Evolutionary conservation across 2,797 vertebrate species (phyloP), one percentile per base, ranked within the genome.

Genomic region (Bradypus variegatus): DNA sequence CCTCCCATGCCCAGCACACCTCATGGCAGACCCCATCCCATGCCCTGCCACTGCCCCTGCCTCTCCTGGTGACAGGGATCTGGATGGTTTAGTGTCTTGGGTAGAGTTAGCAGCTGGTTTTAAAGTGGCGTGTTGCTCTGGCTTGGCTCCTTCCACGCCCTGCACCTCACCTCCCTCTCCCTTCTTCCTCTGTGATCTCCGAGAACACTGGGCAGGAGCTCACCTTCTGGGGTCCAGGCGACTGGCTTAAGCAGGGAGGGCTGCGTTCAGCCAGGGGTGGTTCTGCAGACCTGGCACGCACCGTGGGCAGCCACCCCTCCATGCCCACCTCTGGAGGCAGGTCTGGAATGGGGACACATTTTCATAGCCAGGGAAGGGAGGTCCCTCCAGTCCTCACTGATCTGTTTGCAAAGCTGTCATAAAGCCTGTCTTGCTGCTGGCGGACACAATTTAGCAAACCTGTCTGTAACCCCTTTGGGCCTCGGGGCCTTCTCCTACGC

Each of bases 41-140:
- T 96, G 95, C 94, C 96, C 95, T 92, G 88, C 97, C 73, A 96
- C 95, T 95, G 93, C 94, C 95, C 96, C 94, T 96, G 72, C 80
- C 96, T 86, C 94, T 93, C 96, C 89, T 60, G 92, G 96, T 94
- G 93, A 94, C n/a, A 92, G 94, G 96, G 97, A 97, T 98, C 97
- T 97, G 93, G 97, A 94, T 89, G 95, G 96, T 95, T 98, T 89
- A 97, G 97, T 98, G 97, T 98, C 97, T 97, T 97, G 96, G 94
- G 96, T 96, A 97, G 97, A 92, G 95, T 97, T 95, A 96, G 96
- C 95, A 96, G 75, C 96, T 95, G 91, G 95, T 96, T 97, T 94
- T 95, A 86, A 91, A 95, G 96, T 95, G 97, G 50, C 8, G 1
- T 84, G 23, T 33, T 70, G n/a, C 80, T 86, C 55, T 70, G 12